Evolutionary conservation across 2,888 invertebrate species (phyloP).

Genomic region (Agrotis exclamationis): DNA sequence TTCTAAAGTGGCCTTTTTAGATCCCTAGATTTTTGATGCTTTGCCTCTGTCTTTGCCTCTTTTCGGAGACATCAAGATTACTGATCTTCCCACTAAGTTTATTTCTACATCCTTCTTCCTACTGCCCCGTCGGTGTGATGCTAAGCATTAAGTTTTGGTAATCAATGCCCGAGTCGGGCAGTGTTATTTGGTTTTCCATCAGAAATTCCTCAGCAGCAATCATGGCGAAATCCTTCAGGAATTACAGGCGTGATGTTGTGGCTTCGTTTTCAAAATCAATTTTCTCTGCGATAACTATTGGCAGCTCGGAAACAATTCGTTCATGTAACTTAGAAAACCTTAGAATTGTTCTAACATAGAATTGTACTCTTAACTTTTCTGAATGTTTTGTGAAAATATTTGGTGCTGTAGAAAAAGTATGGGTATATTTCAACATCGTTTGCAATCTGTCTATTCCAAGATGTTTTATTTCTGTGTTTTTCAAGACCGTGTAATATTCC

Average conservation of each 20-base stretch:
- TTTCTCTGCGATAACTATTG: constrained; percentile 9
- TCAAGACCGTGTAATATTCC: neutral
- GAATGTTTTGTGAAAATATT: neutral
- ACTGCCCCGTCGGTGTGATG: too few species aligned
- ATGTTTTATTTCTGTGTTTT: neutral
- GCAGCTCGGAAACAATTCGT: too few species aligned
- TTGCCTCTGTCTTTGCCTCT: too few species aligned
- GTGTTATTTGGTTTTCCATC: too few species aligned
- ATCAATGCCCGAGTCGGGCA: too few species aligned
- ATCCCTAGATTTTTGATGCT: too few species aligned
- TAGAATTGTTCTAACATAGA: neutral
- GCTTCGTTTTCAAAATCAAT: neutral
- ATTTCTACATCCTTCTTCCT: too few species aligned
- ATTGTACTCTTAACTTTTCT: neutral
- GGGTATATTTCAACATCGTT: neutral
- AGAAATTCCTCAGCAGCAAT: too few species aligned
- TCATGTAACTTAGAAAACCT: neutral
- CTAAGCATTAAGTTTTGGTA: too few species aligned
- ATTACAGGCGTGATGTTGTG: neutral
- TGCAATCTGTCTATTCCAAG: neutral
- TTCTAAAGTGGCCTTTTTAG: too few species aligned
- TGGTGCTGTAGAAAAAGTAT: neutral
- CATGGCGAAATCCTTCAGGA: neutral
- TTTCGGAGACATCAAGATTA: too few species aligned
- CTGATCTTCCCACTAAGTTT: too few species aligned